Conservation (phyloP, 2,888 invertebrate species). For the Lumbricus terrestris region DNA sequence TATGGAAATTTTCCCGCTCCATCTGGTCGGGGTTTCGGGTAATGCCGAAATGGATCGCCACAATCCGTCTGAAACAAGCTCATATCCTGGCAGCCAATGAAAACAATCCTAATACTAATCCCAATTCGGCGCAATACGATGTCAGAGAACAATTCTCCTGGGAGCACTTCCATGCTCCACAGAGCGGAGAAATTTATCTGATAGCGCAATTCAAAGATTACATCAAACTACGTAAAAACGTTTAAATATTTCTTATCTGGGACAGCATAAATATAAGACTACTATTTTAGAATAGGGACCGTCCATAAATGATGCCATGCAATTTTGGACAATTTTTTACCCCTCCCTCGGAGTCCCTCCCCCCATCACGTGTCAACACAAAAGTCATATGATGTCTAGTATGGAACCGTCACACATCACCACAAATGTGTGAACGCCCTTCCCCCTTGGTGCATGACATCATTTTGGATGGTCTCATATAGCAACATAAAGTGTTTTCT, state of each 20-base stretch:
- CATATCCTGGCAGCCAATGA: background rate
- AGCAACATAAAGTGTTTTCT: too few relatives aligned
- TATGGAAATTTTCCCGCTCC: background rate
- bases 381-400: too few relatives aligned
- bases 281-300: constrained; percentile 3
- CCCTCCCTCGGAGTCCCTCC: too few relatives aligned
- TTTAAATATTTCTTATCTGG: background rate
- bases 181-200: background rate
- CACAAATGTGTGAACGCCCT: too few relatives aligned
- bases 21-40: background rate
- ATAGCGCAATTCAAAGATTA: background rate
- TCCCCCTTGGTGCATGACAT: too few relatives aligned
- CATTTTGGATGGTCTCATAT: too few relatives aligned
- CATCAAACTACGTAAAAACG: background rate
- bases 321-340: too few relatives aligned
- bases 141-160: background rate
- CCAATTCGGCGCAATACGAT: background rate
- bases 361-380: too few relatives aligned
- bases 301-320: too few relatives aligned
- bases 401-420: too few relatives aligned
- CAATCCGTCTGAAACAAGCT: background rate
- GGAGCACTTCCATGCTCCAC: background rate
- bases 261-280: too few relatives aligned
- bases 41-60: background rate
- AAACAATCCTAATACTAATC: background rate